These are phyloP conservation scores for Dipodomys spectabilis DNA, from an alignment of 2,113 vertebrate species.

Conservation along the genomic window DNA sequence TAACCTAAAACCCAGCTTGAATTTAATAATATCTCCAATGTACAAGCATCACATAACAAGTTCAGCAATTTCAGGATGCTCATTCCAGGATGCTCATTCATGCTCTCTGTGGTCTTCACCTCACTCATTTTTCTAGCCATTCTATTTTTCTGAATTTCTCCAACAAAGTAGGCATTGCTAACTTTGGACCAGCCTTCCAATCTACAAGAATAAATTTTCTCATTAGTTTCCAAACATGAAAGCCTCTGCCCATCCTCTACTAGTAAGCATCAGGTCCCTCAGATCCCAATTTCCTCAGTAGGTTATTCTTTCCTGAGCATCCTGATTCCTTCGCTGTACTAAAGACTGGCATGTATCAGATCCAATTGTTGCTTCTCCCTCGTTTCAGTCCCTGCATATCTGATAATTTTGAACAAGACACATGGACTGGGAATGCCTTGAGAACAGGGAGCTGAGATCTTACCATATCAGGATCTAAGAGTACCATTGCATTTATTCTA, in stretches of 20 bases:
- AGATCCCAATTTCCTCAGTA: not conserved
- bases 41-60: not conserved
- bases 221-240: not conserved
- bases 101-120: fast-evolving
- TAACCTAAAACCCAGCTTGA: not conserved
- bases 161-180: no score
- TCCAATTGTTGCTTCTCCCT: not conserved
- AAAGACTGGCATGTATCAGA: not conserved
- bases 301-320: fast-evolving
- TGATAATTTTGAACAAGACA: not conserved
- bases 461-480: no score
- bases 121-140: not conserved
- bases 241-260: not conserved
- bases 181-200: not conserved
- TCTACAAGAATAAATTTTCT: not conserved
- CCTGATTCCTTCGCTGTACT: not conserved
- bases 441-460: not conserved
- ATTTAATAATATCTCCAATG: not conserved
- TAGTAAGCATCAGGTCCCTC: not conserved
- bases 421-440: not conserved
- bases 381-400: not conserved
- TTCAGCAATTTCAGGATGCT: not conserved
- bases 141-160: not conserved
- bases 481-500: no score
- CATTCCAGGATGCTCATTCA: not conserved